These are phyloP conservation scores for Peromyscus californicus DNA, from an alignment of 2,113 vertebrate genomes.

Conservation along the genomic window DNA sequence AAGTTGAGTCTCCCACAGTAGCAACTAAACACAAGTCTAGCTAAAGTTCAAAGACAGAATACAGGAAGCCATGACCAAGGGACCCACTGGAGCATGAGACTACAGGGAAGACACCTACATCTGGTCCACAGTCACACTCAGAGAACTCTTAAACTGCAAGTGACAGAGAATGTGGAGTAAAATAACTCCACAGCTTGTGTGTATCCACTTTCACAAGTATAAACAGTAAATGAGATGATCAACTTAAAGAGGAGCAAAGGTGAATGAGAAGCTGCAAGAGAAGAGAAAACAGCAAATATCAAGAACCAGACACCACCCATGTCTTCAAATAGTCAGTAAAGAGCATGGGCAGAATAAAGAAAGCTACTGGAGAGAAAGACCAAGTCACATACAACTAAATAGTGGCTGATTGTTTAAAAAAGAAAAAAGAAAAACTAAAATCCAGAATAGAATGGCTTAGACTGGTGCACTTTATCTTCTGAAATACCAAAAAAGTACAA, in stretches of 20 bases:
- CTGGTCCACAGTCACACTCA: neutral
- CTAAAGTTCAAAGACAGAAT: conserved; percentile 18
- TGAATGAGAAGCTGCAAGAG: neutral
- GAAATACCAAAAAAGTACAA: neutral
- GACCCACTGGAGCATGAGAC: neutral
- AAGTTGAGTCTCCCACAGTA: neutral
- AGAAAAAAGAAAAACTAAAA: neutral
- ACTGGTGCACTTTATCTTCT: neutral
- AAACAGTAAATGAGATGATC: neutral
- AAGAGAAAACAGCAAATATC: neutral
- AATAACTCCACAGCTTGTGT: neutral
- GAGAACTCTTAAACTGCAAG: neutral
- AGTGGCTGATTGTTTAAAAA: neutral
- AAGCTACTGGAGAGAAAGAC: neutral
- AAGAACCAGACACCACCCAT: neutral
- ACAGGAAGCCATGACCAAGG: neutral
- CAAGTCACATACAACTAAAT: neutral
- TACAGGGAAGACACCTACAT: neutral
- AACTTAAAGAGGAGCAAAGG: neutral
- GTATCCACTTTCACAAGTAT: neutral
- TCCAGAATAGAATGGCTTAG: neutral
- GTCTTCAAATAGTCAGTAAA: neutral
- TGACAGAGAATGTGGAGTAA: neutral
- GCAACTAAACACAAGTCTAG: neutral
- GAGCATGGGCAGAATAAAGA: neutral